Evolutionary conservation across 2,113 vertebrate species (phyloP).

Genomic region (Chionodraco myersi): DNA sequence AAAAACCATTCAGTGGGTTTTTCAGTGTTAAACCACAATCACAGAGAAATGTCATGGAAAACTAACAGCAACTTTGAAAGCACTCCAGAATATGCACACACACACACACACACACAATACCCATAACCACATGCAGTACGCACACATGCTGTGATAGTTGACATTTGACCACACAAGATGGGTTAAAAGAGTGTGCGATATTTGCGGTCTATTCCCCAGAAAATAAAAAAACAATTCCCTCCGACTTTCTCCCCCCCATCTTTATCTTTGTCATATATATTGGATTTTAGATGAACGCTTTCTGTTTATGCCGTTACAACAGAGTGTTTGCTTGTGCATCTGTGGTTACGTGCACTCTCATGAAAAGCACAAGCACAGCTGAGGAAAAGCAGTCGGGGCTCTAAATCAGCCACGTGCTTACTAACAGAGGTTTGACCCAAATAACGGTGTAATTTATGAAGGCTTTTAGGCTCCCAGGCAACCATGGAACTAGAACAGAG

Average conservation of each 20-base stretch:
- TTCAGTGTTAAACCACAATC: constrained; percentile 55
- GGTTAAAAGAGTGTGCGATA: constrained; percentile 18
- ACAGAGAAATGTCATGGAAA: constrained; percentile 61
- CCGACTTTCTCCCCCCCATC: not conserved
- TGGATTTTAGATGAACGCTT: constrained; percentile 33
- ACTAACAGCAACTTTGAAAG: constrained; percentile 41
- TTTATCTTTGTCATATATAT: constrained; percentile 5
- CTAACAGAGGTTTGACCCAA: constrained; percentile 83
- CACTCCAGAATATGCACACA: constrained; percentile 23
- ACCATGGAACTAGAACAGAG: constrained; percentile 73
- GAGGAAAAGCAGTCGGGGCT: constrained; percentile 50
- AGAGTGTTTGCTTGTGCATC: constrained; percentile 19
- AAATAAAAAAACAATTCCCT: constrained; percentile 5
- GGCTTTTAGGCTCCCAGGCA: constrained; percentile 80
- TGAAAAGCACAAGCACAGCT: constrained; percentile 28
- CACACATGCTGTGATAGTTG: constrained; percentile 43
- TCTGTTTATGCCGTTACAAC: constrained; percentile 25
- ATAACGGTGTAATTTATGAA: constrained; percentile 80
- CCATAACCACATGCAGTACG: constrained; percentile 32
- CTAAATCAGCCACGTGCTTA: constrained; percentile 74
- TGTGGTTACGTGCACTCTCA: constrained; percentile 17
- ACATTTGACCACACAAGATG: constrained; percentile 69
- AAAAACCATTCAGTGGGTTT: constrained; percentile 42
- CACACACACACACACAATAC: constrained; percentile 17
- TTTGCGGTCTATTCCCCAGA: constrained; percentile 40